Evolutionary conservation across 2,113 vertebrate species (phyloP).

Genomic region (Oncorhynchus nerka): DNA sequence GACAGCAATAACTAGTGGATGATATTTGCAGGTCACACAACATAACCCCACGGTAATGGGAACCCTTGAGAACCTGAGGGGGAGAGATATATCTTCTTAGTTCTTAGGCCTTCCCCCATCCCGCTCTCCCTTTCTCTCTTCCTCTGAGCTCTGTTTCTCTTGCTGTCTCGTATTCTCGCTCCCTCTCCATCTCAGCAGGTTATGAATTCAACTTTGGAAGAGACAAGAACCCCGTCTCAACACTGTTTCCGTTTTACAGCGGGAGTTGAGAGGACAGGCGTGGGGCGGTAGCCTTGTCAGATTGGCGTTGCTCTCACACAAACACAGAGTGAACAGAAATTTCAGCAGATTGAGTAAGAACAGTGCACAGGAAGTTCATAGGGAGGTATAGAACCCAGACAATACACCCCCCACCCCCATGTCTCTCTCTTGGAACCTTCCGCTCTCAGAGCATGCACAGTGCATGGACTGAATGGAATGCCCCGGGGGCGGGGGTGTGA

Average conservation of each 20-base stretch:
- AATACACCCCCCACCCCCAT: background rate
- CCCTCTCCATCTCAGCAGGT: background rate
- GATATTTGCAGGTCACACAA: no score
- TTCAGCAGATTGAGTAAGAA: background rate
- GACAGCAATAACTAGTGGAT: no score
- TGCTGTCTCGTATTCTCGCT: background rate
- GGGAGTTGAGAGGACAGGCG: background rate
- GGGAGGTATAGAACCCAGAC: background rate
- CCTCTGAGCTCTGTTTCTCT: background rate
- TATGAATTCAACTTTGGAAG: background rate
- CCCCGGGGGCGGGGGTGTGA: conserved; percentile 19
- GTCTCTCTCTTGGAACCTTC: conserved; percentile 14
- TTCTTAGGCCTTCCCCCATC: background rate
- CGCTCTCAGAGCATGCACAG: background rate
- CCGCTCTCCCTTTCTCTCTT: background rate
- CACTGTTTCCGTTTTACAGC: background rate
- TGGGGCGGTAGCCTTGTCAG: background rate
- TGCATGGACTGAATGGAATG: conserved; percentile 13
- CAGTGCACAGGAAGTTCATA: conserved; percentile 14
- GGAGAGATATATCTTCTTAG: no score
- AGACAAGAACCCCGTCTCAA: background rate
- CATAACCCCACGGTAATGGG: no score
- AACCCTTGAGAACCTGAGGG: no score
- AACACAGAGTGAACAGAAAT: background rate
- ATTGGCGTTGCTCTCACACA: background rate